These are phyloP conservation scores for Ditylenchus weischeri DNA, from an alignment of 2,888 invertebrate species.

Conservation along the genomic window DNA sequence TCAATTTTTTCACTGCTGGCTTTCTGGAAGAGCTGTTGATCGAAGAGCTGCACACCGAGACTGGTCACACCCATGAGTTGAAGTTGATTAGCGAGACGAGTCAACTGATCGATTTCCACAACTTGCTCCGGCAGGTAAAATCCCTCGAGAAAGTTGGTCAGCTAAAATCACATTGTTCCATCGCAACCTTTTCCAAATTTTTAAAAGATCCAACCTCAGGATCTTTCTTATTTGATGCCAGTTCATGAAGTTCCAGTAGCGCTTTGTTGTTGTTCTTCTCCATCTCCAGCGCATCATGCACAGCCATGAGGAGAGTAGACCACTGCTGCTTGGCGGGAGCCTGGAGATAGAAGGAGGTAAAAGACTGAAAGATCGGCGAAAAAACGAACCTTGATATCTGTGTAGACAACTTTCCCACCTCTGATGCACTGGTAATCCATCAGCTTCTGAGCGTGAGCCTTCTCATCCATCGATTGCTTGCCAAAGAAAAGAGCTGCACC, in stretches of 20 bases:
- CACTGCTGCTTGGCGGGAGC: slow-evolving; percentile 25
- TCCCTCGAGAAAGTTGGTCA: slow-evolving; percentile 39
- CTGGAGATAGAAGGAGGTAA: background rate
- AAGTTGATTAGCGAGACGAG: slow-evolving; percentile 30
- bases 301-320: slow-evolving; percentile 23
- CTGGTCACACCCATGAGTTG: slow-evolving; percentile 29
- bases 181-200: background rate
- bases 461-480: slow-evolving; percentile 35
- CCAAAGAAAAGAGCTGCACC: slow-evolving; percentile 32
- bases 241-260: slow-evolving; percentile 28
- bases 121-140: slow-evolving; percentile 36
- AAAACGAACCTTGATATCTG: background rate
- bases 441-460: slow-evolving; percentile 34
- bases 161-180: slow-evolving; percentile 13
- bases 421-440: slow-evolving; percentile 34
- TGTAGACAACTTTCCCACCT: slow-evolving; percentile 30
- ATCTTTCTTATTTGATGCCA: slow-evolving; percentile 32
- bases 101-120: slow-evolving; percentile 33
- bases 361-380: background rate
- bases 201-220: slow-evolving; percentile 26
- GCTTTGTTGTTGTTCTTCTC: slow-evolving; percentile 33
- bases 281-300: slow-evolving; percentile 29
- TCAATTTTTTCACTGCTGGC: too few species aligned
- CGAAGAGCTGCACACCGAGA: slow-evolving; percentile 35
- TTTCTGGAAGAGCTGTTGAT: slow-evolving; percentile 24